These are phyloP conservation scores for Zhuqinia jingwanae DNA, from an alignment of 2,888 invertebrate genomes.

Conservation along the genomic window DNA sequence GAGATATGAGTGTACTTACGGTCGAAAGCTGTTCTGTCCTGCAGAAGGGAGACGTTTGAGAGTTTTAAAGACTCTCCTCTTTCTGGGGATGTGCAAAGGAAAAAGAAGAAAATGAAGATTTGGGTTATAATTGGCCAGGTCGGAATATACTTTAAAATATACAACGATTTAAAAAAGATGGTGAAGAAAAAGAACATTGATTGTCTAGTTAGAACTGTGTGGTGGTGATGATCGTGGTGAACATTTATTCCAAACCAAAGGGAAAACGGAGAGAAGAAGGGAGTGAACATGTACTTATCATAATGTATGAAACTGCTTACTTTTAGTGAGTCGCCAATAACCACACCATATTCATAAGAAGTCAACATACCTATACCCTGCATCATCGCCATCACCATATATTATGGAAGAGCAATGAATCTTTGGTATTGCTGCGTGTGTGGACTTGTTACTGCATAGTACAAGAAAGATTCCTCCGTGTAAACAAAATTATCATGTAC, in stretches of 20 bases:
- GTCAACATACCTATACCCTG: conserved; percentile 29
- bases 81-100: conserved; percentile 69
- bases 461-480: neutral
- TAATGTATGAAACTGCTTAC: conserved; percentile 70
- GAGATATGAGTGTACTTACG: conserved; percentile 86
- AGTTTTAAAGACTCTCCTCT: conserved; percentile 78
- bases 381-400: conserved; percentile 25
- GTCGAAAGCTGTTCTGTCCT: conserved; percentile 96
- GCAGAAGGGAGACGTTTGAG: conserved; percentile 76
- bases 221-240: conserved; percentile 11
- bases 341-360: neutral
- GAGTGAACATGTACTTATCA: conserved; percentile 74
- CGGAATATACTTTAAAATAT: conserved; percentile 57
- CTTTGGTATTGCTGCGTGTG: conserved; percentile 54
- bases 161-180: conserved; percentile 27
- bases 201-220: conserved; percentile 31
- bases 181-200: conserved; percentile 39
- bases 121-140: conserved; percentile 74
- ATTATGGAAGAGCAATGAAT: conserved; percentile 34
- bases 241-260: conserved; percentile 39
- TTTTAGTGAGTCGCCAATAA: neutral
- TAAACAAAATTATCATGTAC: neutral
- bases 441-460: neutral
- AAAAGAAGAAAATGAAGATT: conserved; percentile 68
- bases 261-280: conserved; percentile 18